Base-by-base conservation (phyloP, 2,113 vertebrate genomes). In the Falco punctatus region DNA sequence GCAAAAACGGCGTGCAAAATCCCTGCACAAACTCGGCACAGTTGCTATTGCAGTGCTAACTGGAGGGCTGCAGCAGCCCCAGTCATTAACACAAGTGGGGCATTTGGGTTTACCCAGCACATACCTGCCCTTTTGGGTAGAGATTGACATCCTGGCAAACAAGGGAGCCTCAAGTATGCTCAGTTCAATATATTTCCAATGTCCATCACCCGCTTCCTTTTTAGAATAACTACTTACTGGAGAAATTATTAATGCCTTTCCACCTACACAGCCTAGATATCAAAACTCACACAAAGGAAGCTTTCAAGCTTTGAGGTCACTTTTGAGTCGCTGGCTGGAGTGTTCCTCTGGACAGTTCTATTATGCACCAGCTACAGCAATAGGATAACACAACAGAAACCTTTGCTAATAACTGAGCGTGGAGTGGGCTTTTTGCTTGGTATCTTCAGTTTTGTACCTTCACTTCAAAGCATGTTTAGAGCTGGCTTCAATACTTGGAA, bases 341-440 rank as follows among this genome's bases (percentile, higher is more conserved):
- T 14, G 51, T 61, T 83, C 88, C 95, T 89, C 86, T 86, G 90
- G 93, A 85, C 92, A 90, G 40, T 62, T 93, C 93, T 46, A 90
- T 94, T 94, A 69, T 69, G 78, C 90, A 84, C 86, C 88, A 86
- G 82, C 75, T 75, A 84, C 72, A 94, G 90, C 91, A 82, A 35
- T 58, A 85, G 88, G 66, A 75, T n/a, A 80, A 74, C 91, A 48
- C 0, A 2, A 83, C 67, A 84, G 48, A 94, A 89, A 88, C 73
- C 86, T 85, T 58, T 24, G 46, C 61, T 94, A 82, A 93, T 89
- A 89, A 94, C 32, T 51, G 77, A 94, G 73, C 33, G 1, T 61
- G 83, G 84, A 84, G 93, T 82, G 62, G 83, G 70, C 58, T 92
- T 94, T 97, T 92, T 85, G 70, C 91, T 85, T 42, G 61, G 49